Evolutionary conservation across 2,888 invertebrate genomes (phyloP), one percentile per base, ranked within the genome.

Genomic region (Sepioteuthis lessoniana): DNA sequence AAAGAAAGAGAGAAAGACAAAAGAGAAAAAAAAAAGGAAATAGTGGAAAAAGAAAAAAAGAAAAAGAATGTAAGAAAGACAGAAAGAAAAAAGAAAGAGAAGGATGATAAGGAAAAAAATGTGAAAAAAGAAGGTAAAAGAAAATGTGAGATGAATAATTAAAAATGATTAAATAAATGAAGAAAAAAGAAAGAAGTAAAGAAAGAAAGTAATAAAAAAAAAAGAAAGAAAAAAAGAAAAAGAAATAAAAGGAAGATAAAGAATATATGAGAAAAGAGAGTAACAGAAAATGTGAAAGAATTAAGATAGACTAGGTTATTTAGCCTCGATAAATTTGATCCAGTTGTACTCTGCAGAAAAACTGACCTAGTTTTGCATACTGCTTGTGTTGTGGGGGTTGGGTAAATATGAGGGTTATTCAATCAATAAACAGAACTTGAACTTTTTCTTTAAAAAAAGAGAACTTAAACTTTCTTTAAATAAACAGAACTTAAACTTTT

Each of bases 31-130:
- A 16, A 16, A 90, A 19, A 90, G 90, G 28, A 28, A 35, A 28
- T 10, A 94, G 90, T 90, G 94, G 94, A 94, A 90, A 94, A 94
- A 94, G 90, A 94, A 37, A 94, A 94, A 94, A 94, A 94, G 94
- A 94, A 90, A 94, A 90, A 94, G 94, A 94, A 94, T 90, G 94
- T 94, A 76, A 94, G 93, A 94, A 76, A 93, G 76, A 93, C 93
- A 94, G 10, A 94, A 93, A 93, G 93, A 94, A 93, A 93, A 76
- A 76, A 42, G 50, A 37, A 94, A 93, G 55, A 76, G 93, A 93
- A 94, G 76, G 60, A 94, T 90, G 94, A 94, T 90, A 94, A 90
- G 90, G 90, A 94, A 94, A 94, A 94, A 94, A 46, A 94, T 5
- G 90, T 90, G 94, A 38, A 94, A 94, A 90, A 90, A 94, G 47